Conservation (phyloP, 2,113 vertebrate species). For the human (Homo sapiens) region DNA sequence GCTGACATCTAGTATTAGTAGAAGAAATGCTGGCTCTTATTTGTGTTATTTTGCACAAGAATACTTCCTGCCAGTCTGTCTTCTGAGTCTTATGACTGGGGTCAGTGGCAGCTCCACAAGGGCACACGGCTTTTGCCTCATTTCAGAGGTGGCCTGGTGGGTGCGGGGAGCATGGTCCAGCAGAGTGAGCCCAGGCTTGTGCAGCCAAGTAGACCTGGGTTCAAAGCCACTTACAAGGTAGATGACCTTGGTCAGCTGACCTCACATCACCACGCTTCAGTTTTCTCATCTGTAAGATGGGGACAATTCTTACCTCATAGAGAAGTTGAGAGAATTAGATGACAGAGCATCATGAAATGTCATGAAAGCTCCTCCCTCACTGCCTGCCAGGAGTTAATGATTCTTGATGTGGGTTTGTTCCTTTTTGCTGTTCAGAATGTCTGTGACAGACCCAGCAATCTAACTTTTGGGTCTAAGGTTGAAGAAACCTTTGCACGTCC, state of each 20-base stretch:
- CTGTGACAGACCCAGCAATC: neutral
- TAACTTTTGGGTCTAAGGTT: neutral
- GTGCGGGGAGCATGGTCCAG: neutral
- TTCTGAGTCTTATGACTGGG: neutral
- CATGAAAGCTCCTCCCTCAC: neutral
- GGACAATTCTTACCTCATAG: neutral
- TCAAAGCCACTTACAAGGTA: neutral
- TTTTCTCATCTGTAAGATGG: constrained; percentile 16
- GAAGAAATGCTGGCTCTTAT: neutral
- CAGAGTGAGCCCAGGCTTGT: neutral
- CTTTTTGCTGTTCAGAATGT: neutral
- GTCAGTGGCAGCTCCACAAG: accelerated
- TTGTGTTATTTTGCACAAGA: neutral
- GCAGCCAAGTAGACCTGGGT: neutral
- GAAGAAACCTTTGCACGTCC: neutral
- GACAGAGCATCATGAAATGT: neutral
- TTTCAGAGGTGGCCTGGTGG: neutral
- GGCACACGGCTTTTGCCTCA: neutral
- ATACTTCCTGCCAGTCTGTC: neutral
- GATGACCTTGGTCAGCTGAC: neutral
- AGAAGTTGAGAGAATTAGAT: neutral
- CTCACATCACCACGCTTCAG: neutral
- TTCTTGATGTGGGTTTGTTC: neutral
- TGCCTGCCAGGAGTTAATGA: neutral
- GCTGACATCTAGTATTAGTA: neutral